These are phyloP conservation scores for Gadopsis bispinosus DNA, from an alignment of 2,797 vertebrate genomes.

Conservation along the genomic window DNA sequence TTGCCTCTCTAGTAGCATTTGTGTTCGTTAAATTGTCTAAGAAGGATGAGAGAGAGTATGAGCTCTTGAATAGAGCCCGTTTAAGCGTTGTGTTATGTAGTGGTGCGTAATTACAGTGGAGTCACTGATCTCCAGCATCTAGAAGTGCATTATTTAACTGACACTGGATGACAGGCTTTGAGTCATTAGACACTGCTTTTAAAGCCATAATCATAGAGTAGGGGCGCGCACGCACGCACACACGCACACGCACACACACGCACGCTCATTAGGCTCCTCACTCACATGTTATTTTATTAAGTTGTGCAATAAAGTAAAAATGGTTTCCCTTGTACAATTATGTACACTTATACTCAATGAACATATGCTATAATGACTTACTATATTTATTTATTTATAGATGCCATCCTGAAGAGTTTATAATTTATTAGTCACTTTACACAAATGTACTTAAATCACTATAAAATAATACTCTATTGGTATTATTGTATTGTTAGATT, in stretches of 20 bases:
- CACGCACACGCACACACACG: constrained; percentile 8
- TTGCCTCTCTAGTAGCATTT: constrained; percentile 15
- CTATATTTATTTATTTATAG: background rate
- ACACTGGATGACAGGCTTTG: constrained; percentile 70
- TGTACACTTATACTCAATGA: constrained; percentile 15
- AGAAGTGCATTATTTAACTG: constrained; percentile 74
- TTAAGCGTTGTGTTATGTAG: constrained; percentile 60
- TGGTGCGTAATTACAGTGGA: constrained; percentile 78
- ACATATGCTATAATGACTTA: background rate
- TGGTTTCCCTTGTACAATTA: background rate
- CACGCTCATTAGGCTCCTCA: constrained; percentile 23
- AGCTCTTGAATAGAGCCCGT: constrained; percentile 38
- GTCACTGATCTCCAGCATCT: constrained; percentile 74
- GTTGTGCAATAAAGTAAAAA: constrained; percentile 31
- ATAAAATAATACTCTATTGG: too few species aligned
- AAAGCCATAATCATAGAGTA: constrained; percentile 68
- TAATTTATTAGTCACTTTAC: constrained; percentile 12
- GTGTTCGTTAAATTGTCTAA: constrained; percentile 51
- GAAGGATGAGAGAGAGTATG: constrained; percentile 29
- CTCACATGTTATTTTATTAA: constrained; percentile 43
- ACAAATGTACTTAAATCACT: background rate
- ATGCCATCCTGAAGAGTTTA: background rate
- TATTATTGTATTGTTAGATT: too few species aligned
- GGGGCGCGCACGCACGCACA: constrained; percentile 11
- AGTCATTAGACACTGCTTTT: constrained; percentile 77